phyloP scores from a whole-genome alignment of 2,797 vertebrate species.

The Syngnathus acus region DNA sequence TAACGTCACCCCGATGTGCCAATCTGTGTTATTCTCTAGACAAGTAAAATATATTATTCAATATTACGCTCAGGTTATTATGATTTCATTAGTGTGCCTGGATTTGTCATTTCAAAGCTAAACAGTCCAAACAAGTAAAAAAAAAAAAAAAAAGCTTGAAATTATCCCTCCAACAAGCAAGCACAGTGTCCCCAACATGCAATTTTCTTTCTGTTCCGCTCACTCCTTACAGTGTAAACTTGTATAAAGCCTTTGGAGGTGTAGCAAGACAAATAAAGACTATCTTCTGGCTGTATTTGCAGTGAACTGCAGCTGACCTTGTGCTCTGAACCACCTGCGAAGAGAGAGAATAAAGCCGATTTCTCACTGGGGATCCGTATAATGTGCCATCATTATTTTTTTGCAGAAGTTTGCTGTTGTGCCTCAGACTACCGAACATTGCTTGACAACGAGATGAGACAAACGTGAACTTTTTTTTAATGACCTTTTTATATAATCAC shows the following conservation, averaged over 20 bases:
- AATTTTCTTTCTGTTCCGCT: neutral
- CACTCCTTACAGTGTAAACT: neutral
- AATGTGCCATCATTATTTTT: constrained; percentile 32
- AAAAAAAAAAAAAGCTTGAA: neutral
- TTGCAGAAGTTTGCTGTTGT: constrained; percentile 8
- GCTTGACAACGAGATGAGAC: neutral
- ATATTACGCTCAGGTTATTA: neutral
- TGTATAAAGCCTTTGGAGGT: constrained; percentile 7
- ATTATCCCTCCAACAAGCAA: neutral
- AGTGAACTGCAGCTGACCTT: constrained; percentile 41
- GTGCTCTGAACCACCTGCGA: constrained; percentile 34
- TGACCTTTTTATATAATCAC: neutral
- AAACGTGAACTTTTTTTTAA: neutral
- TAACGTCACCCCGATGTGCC: neutral
- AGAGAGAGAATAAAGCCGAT: constrained; percentile 35
- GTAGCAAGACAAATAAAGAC: constrained; percentile 18
- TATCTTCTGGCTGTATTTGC: constrained; percentile 28
- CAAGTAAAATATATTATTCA: neutral
- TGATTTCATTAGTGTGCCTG: neutral
- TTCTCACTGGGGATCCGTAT: constrained; percentile 37
- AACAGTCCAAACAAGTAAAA: neutral
- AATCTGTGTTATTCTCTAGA: neutral
- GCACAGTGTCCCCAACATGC: neutral
- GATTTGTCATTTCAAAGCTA: neutral
- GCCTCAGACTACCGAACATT: constrained; percentile 6